Base-by-base conservation (phyloP, 2,888 invertebrate species). In the Crocallis elinguaria region DNA sequence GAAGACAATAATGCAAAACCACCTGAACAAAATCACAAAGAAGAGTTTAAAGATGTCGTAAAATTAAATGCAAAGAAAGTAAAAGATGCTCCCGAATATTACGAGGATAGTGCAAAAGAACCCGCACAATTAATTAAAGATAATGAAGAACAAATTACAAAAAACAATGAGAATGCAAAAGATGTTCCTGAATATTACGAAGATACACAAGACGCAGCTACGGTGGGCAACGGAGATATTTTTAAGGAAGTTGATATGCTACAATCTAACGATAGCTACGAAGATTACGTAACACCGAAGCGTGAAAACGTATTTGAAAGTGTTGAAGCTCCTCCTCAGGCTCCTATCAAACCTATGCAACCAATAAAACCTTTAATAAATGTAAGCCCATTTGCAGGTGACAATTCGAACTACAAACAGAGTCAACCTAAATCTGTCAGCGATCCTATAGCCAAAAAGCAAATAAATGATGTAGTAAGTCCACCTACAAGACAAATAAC, bases 201-300 rank as follows among this genome's bases (percentile, higher is more conserved):
- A 11, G 41, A 35, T 0, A 7, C 19, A 4, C n/a, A 21, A 8
- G 33, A 38, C 7, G 35, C 56, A 17, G 29, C 51, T 3, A 32
- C 33, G 14, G 21, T 39, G 17, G 38, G 42, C 8, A 46, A 37
- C 19, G 36, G 30, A 3, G 61, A 53, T 11, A 21, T 66, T 0
- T 69, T 67, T n/a, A 50, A 72, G 32, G 66, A 66, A 50, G 39
- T 71, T 1, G 60, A 69, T 23, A 49, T 66, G 27, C 41, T 51
- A 2, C 62, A 66, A 19, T 2, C 29, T 27, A 72, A 79, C 0
- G 83, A 84, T 23, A 82, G 81, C 25, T 85, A 86, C 35, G 83
- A 84, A 71, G 84, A 86, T 27, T 85, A 86, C n/a, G 64, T 69
- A 0, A 67, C 52, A 0, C 84, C 84, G 1, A 55, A 69, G 3